Evolutionary conservation across 2,797 vertebrate genomes (phyloP), one percentile per base, ranked within the genome.

Genomic region (Tenualosa thibaudeaui): DNA sequence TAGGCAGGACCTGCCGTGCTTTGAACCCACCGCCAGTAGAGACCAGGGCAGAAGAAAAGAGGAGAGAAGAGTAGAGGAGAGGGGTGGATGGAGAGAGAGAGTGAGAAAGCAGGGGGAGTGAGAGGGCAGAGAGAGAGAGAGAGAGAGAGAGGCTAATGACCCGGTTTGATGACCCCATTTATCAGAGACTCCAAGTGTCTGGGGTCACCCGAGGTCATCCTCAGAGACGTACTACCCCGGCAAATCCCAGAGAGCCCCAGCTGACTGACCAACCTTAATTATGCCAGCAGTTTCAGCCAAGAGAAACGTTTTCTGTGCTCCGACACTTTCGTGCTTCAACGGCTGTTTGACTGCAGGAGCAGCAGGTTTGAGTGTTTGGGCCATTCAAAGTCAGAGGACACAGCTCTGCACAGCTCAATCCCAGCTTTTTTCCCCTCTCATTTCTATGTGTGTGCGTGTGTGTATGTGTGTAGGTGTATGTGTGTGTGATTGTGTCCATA

Each of bases 121-220:
- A 15, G 31, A 37, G 65, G 15, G 65, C 7, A 37, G 65, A 15
- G 62, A 62, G 58, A 19, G 58, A 71, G 26, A 71, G 26, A 40
- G 12, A 24, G 58, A 24, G 58, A n/a, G n/a, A 71, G 13, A 40
- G 13, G 4, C 5, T 40, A 40, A 78, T 78, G 71, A 46, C 37
- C 71, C 17, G 19, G 71, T 78, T 19, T 78, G 71, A 46, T 71
- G 26, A 62, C 26, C 26, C 56, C 65, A 37, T 84, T 83, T 84
- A 60, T 82, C 49, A 83, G 62, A 81, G 5, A 46, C 71, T 40
- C 22, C 58, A 26, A 56, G 50, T 12, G 62, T 17, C 31, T 19
- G 71, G 40, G 37, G 19, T 78, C 40, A 78, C 0, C 71, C 19
- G 40, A 46, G 71, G 37, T 78, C 71, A 46, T 7, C 3, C 40